phyloP scores from a whole-genome alignment of 2,797 vertebrate genomes.

The Acestrorhynchus altus region DNA sequence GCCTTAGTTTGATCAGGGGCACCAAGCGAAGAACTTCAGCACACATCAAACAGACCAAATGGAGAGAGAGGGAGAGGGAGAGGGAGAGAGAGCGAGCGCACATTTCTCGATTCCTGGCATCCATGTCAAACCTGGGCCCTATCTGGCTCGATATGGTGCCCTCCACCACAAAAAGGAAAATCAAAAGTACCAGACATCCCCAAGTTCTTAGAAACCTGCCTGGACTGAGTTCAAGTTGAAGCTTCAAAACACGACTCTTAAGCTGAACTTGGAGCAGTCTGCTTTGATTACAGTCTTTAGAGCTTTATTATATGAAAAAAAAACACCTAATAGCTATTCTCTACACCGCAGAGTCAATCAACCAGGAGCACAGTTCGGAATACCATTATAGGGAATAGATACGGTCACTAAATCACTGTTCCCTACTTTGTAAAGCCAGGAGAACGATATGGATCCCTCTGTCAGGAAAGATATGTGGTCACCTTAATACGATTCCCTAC shows the following conservation, averaged over 20 bases:
- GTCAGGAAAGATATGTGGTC: no score
- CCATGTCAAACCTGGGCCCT: conserved; percentile 7
- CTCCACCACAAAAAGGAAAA: neutral
- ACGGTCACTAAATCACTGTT: no score
- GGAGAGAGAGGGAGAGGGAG: neutral
- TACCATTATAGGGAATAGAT: no score
- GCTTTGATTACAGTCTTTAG: no score
- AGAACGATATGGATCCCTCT: no score
- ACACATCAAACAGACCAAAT: conserved; percentile 41
- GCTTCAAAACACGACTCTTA: neutral
- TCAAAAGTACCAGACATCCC: neutral
- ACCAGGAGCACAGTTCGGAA: no score
- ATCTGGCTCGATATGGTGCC: neutral
- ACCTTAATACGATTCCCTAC: no score
- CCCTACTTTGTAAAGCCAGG: no score
- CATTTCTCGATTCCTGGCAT: neutral
- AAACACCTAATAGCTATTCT: no score
- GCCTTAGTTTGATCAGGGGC: conserved; percentile 41
- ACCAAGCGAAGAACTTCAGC: conserved; percentile 39
- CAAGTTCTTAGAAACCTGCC: conserved; percentile 5
- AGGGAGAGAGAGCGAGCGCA: neutral
- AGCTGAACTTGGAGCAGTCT: neutral
- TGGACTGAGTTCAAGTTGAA: neutral
- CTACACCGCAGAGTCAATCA: no score
- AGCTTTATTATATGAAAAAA: no score